Evolutionary conservation across 2,113 vertebrate species (phyloP).

Genomic region (Gallinago undulata): DNA sequence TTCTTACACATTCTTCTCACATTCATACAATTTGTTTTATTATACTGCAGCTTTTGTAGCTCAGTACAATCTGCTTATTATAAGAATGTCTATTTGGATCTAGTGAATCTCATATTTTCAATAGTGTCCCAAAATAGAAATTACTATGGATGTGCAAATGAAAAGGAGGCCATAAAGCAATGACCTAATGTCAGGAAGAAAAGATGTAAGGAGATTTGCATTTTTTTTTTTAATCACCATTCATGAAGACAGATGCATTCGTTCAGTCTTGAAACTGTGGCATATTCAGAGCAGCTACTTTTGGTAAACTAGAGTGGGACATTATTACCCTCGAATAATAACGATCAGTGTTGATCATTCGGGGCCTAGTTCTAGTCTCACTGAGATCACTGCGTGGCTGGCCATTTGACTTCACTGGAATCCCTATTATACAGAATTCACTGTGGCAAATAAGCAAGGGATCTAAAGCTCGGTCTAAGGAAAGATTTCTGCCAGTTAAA

Average conservation of each 20-base stretch:
- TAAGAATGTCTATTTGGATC: constrained; percentile 69
- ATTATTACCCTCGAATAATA: constrained; percentile 68
- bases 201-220: constrained; percentile 75
- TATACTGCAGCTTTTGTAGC: constrained; percentile 68
- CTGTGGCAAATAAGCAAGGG: background rate
- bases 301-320: constrained; percentile 70
- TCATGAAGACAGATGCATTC: constrained; percentile 72
- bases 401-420: constrained; percentile 58
- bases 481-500: background rate
- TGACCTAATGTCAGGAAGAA: constrained; percentile 76
- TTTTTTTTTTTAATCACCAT: constrained; percentile 72
- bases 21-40: constrained; percentile 68
- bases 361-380: background rate
- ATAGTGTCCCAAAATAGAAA: constrained; percentile 73
- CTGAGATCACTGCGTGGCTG: constrained; percentile 8
- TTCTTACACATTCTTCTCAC: constrained; percentile 63
- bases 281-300: constrained; percentile 74
- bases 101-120: constrained; percentile 72
- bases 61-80: constrained; percentile 60
- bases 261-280: constrained; percentile 56
- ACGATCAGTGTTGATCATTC: constrained; percentile 59
- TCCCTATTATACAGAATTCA: constrained; percentile 17
- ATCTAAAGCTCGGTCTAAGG: background rate
- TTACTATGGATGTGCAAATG: constrained; percentile 73
- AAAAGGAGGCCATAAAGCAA: constrained; percentile 74